Percentiles rank a stretch among this genome's conserved stretches.
phyloP scores from a whole-genome alignment of 1,140 invertebrate genomes.

The Acyrthosiphon pisum region DNA sequence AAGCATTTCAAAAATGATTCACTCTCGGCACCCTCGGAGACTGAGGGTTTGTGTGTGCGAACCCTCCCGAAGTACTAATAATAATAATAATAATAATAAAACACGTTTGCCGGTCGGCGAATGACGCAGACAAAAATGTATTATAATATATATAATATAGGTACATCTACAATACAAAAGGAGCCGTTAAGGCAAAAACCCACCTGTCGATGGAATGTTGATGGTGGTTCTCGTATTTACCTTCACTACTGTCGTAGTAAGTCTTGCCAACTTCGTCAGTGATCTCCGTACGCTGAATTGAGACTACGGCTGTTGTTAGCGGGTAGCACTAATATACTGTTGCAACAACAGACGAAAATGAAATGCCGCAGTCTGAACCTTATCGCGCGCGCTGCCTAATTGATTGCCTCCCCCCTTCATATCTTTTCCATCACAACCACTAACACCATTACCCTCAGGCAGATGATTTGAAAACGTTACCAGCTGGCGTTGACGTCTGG shows the following conservation, averaged over 20 bases:
- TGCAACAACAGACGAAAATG: not conserved
- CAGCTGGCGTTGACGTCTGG: not conserved
- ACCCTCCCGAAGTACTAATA: not conserved
- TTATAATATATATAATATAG: not conserved
- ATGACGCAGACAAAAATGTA: not conserved
- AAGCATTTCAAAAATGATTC: not conserved
- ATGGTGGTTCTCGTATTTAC: not conserved
- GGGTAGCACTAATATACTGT: not conserved
- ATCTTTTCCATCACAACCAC: not conserved
- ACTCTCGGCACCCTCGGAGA: not conserved
- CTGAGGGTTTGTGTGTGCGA: not conserved
- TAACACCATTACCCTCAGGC: not conserved
- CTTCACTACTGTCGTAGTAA: not conserved
- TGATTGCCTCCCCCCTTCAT: not conserved
- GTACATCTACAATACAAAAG: not conserved
- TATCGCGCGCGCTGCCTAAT: not conserved
- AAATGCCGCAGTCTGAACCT: not conserved
- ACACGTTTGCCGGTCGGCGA: not conserved
- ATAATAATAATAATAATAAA: not conserved
- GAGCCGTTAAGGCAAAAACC: not conserved
- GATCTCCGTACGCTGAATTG: not conserved
- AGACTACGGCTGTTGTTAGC: too few species aligned
- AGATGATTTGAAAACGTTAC: not conserved
- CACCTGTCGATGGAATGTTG: not conserved
- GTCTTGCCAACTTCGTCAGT: not conserved